Evolutionary conservation across 1,140 invertebrate genomes (phyloP).

Genomic region (Onthophagus taurus): DNA sequence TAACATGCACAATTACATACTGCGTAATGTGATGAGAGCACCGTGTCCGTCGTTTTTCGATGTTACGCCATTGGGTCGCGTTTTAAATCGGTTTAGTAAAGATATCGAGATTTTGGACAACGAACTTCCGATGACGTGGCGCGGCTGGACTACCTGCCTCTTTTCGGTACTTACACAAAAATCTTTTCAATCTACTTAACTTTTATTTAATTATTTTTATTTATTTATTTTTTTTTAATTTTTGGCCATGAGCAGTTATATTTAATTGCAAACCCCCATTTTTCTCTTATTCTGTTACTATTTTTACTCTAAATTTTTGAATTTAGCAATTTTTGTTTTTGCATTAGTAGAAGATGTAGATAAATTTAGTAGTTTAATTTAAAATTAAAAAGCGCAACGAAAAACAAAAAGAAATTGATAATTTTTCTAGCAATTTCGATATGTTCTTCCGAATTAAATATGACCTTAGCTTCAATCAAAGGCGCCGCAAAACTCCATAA

Average conservation of each 20-base stretch:
- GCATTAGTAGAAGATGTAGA: constrained; percentile 1
- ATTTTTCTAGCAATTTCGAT: constrained; percentile 42
- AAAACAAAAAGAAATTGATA: no score
- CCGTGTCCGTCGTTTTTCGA: constrained; percentile 75
- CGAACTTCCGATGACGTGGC: constrained; percentile 59
- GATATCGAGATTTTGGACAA: constrained; percentile 74
- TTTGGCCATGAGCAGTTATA: constrained; percentile 24
- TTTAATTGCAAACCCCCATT: constrained; percentile 11
- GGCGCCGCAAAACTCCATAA: constrained; percentile 52
- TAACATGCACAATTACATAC: constrained; percentile 54
- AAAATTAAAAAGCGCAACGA: no score
- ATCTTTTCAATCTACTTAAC: no score
- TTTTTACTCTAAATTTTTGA: neutral
- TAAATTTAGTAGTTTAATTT: no score
- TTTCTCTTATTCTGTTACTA: no score
- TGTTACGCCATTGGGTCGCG: constrained; percentile 72
- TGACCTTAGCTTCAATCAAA: constrained; percentile 50
- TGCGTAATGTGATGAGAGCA: constrained; percentile 58
- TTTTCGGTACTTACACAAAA: constrained; percentile 56
- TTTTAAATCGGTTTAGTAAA: constrained; percentile 78
- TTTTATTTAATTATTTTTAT: constrained; percentile 4
- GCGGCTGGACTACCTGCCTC: constrained; percentile 60
- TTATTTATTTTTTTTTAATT: constrained; percentile 11
- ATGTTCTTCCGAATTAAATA: constrained; percentile 43
- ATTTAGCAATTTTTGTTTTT: constrained; percentile 2